Conservation (phyloP, 1,140 invertebrate genomes). For the Palaemon carinicauda region DNA sequence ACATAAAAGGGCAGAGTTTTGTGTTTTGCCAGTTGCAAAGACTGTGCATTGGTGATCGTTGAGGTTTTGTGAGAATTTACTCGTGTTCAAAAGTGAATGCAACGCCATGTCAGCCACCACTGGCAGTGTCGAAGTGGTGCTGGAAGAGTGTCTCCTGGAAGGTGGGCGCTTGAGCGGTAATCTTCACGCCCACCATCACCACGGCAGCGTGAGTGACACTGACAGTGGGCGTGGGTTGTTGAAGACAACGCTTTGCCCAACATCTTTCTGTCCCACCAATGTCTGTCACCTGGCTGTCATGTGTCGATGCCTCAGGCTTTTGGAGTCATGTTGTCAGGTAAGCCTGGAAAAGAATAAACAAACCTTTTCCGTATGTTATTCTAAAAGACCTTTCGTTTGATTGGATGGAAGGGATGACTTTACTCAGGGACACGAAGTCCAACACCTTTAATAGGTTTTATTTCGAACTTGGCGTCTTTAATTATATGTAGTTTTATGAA, state of each 20-base stretch:
- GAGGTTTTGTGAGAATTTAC: too few relatives aligned
- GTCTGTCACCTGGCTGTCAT: constrained; percentile 40
- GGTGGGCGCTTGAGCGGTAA: constrained; percentile 22
- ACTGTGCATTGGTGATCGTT: too few relatives aligned
- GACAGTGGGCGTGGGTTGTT: not conserved
- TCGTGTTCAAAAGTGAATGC: too few relatives aligned
- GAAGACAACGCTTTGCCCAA: not conserved
- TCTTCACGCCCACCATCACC: constrained; percentile 2
- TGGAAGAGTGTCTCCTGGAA: constrained; percentile 47
- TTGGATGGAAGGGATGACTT: too few relatives aligned
- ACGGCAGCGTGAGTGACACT: not conserved
- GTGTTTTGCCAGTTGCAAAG: too few relatives aligned
- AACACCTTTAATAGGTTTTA: too few relatives aligned
- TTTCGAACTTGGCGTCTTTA: too few relatives aligned
- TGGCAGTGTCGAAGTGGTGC: constrained; percentile 29
- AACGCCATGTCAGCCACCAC: not conserved
- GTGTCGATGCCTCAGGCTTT: constrained; percentile 46
- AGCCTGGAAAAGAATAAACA: not conserved
- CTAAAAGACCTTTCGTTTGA: too few relatives aligned
- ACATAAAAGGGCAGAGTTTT: too few relatives aligned
- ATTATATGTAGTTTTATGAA: too few relatives aligned
- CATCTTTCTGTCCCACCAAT: constrained; percentile 44
- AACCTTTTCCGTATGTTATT: not conserved
- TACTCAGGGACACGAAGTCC: too few relatives aligned
- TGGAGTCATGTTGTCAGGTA: constrained; percentile 47